These are phyloP conservation scores for Sebastes fasciatus DNA, from an alignment of 2,113 vertebrate species.

Conservation along the genomic window DNA sequence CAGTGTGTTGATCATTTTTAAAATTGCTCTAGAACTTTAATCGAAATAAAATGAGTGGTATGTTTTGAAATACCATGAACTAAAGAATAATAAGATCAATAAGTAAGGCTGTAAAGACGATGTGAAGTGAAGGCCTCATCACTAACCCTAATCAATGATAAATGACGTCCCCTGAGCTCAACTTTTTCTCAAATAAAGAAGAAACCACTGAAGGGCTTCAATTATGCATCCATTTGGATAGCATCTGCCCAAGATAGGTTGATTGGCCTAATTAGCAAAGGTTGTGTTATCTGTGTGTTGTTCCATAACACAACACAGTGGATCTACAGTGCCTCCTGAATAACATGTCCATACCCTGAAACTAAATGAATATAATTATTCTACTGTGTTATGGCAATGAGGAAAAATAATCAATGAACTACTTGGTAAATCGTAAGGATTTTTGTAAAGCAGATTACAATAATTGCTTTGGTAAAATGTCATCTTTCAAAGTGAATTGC, in stretches of 20 bases:
- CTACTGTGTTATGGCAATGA: not conserved
- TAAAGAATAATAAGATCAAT: not conserved
- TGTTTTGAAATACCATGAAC: not conserved
- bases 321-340: slow-evolving; percentile 15
- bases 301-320: slow-evolving; percentile 17
- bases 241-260: slow-evolving; percentile 13
- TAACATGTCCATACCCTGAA: slow-evolving; percentile 20
- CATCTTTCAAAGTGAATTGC: not conserved
- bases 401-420: not conserved
- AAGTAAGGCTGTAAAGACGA: not conserved
- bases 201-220: slow-evolving; percentile 17
- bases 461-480: not conserved
- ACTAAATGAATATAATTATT: slow-evolving; percentile 1
- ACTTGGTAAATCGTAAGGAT: not conserved
- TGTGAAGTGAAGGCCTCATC: slow-evolving; percentile 23
- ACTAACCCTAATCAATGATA: slow-evolving; percentile 13
- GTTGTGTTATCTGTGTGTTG: slow-evolving; percentile 28
- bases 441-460: not conserved
- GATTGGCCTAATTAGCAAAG: slow-evolving; percentile 34
- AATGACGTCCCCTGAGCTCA: slow-evolving; percentile 13
- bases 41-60: not conserved
- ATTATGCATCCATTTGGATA: slow-evolving; percentile 27
- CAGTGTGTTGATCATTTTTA: not conserved
- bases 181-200: slow-evolving; percentile 16
- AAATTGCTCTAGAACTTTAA: not conserved